A percentile compares a stretch with the other conserved stretches of the same genome.
phyloP scores from a whole-genome alignment of 2,888 invertebrate species.

The Hydropsyche betteni region DNA sequence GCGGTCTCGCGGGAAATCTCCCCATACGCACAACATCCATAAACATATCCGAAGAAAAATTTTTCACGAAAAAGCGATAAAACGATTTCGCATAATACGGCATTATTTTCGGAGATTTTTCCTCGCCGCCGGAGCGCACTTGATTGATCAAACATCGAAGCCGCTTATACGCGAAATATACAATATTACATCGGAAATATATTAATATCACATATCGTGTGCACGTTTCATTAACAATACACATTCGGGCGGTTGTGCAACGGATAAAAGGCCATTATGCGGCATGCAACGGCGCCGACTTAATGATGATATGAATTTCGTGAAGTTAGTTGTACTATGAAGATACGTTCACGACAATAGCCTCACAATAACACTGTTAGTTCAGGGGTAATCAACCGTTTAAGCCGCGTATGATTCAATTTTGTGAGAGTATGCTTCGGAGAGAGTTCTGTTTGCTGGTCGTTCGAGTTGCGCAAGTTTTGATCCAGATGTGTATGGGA shows the following conservation, averaged over 20 bases:
- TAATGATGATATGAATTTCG: constrained; percentile 29
- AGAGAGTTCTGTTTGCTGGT: background rate
- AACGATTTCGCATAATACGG: constrained; percentile 20
- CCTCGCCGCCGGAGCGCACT: background rate
- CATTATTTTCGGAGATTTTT: constrained; percentile 16
- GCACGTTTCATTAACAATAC: constrained; percentile 4
- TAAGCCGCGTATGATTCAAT: background rate
- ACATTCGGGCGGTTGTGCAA: background rate
- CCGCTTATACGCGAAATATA: too few species aligned
- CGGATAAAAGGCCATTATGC: constrained; percentile 16
- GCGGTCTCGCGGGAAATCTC: constrained; percentile 18
- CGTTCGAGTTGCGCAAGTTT: background rate
- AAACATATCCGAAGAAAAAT: background rate
- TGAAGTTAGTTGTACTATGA: constrained; percentile 14
- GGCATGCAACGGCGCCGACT: constrained; percentile 17
- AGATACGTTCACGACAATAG: constrained; percentile 20
- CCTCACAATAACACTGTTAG: constrained; percentile 3
- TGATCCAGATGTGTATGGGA: too few species aligned
- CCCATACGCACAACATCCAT: background rate
- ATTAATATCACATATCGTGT: background rate
- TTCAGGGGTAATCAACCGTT: constrained; percentile 7
- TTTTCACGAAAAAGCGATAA: background rate
- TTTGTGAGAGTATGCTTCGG: background rate
- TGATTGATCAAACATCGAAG: constrained; percentile 1
- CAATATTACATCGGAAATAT: background rate